Evolutionary conservation across 2,113 vertebrate species (phyloP), one percentile per base, ranked within the genome.

Genomic region (Mionectes macconnelli): DNA sequence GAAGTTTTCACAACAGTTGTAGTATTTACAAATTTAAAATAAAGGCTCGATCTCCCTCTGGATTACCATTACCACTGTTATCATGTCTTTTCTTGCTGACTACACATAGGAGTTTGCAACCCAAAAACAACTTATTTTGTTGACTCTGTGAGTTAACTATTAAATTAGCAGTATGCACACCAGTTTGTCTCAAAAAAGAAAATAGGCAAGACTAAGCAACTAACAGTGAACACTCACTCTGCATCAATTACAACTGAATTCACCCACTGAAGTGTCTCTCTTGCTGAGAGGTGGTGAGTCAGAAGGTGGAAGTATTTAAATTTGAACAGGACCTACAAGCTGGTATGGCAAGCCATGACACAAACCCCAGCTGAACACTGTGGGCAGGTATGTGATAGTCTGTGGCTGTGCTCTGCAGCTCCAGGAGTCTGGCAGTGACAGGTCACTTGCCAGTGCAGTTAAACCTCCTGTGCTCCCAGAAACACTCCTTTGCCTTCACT

Each of bases 21-120:
- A 97, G 74, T 97, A 97, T 98, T 96, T 97, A 98, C 97, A 98
- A 84, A 97, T 56, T 83, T 94, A 83, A 97, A 97, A 96, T 57
- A 79, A 93, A 77, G 77, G 83, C 45, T 94, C 5, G 0, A 30
- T 75, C 75, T 84, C 45, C 80, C 84, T 96, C 82, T 88, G 85
- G 90, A 93, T 93, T 93, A 96, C 52, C 56, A 74, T 81, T 94
- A 87, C 79, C 73, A 85, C 52, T 93, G n/a, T 79, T 86, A 72
- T 10, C 92, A 45, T 76, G 77, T 90, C 59, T 76, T 89, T 79
- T 80, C 23, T 70, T 50, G 52, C 78, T 79, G 81, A 89, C 55
- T 78, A 76, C 39, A 88, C 12, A 31, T 31, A 75, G 56, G 75
- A 76, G 62, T 90, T 28, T 85, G 69, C 74, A 78, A 95, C 64